Percentiles rank a stretch among this genome's conserved stretches.
Evolutionary conservation across 2,888 invertebrate species (phyloP).

Genomic region (Pyrrhia umbra): DNA sequence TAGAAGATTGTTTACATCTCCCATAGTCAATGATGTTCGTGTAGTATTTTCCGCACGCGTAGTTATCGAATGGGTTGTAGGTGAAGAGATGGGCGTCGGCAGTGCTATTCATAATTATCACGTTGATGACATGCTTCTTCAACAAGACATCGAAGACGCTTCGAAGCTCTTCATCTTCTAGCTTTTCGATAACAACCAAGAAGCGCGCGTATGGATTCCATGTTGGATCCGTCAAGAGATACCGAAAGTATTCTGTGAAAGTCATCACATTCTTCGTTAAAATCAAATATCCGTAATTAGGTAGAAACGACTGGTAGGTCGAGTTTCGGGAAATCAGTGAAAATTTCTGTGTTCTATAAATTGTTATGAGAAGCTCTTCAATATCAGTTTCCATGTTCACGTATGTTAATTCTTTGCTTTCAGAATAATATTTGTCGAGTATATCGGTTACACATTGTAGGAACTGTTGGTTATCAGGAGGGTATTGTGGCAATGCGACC

Average conservation of each 20-base stretch:
- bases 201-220: constrained; percentile 75
- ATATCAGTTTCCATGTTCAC: constrained; percentile 35
- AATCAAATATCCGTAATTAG: constrained; percentile 66
- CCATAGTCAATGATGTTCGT: constrained; percentile 69
- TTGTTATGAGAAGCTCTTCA: constrained; percentile 33
- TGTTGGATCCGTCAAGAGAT: constrained; percentile 58
- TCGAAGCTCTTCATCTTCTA: constrained; percentile 53
- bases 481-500: neutral
- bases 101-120: constrained; percentile 68
- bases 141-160: constrained; percentile 71
- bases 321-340: constrained; percentile 29
- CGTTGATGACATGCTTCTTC: constrained; percentile 64
- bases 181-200: constrained; percentile 64
- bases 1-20: constrained; percentile 62
- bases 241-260: constrained; percentile 54
- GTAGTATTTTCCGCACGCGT: constrained; percentile 77
- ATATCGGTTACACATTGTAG: constrained; percentile 36
- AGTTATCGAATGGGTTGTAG: constrained; percentile 78
- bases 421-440: constrained; percentile 40
- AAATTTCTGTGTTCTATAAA: constrained; percentile 24
- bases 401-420: constrained; percentile 47
- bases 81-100: constrained; percentile 68
- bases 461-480: constrained; percentile 14
- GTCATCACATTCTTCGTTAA: constrained; percentile 46
- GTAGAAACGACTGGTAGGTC: constrained; percentile 17